These are phyloP conservation scores for Arrhamphus sclerolepis DNA, from an alignment of 2,797 vertebrate genomes.

Conservation along the genomic window DNA sequence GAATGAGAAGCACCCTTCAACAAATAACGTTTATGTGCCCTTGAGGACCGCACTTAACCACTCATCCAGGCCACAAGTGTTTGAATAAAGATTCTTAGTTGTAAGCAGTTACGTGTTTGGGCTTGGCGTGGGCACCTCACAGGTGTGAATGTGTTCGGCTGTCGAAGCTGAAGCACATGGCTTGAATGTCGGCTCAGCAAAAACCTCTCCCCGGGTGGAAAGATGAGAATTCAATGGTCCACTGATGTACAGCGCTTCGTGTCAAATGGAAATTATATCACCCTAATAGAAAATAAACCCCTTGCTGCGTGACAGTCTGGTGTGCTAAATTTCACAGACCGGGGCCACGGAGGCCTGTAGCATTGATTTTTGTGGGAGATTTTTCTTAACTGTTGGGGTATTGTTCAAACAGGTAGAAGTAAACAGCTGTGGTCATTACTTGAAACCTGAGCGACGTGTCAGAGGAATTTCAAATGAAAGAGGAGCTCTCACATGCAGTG, in stretches of 20 bases:
- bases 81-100: conserved; percentile 6
- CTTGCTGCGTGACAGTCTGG: conserved; percentile 55
- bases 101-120: conserved; percentile 24
- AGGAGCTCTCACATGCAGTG: conserved; percentile 25
- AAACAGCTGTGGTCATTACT: conserved; percentile 33
- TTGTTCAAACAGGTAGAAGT: conserved; percentile 45
- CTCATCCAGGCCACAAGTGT: conserved; percentile 21
- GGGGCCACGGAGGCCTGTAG: conserved; percentile 5
- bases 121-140: conserved; percentile 22
- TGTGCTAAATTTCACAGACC: conserved; percentile 10
- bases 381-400: conserved; percentile 29
- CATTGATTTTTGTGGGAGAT: conserved; percentile 44
- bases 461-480: conserved; percentile 52
- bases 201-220: conserved; percentile 38
- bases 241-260: conserved; percentile 23
- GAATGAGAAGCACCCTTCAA: conserved; percentile 35
- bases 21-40: conserved; percentile 32
- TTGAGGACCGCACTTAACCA: conserved; percentile 34
- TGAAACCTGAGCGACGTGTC: conserved; percentile 49
- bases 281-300: conserved; percentile 56
- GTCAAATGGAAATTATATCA: conserved; percentile 60
- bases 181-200: conserved; percentile 36
- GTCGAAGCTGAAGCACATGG: conserved; percentile 23
- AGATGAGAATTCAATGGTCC: conserved; percentile 52
- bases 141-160: conserved; percentile 45